Percentiles rank a stretch among this genome's conserved stretches.
Conservation (phyloP, 1,140 invertebrate genomes). For the Planococcus citri region DNA sequence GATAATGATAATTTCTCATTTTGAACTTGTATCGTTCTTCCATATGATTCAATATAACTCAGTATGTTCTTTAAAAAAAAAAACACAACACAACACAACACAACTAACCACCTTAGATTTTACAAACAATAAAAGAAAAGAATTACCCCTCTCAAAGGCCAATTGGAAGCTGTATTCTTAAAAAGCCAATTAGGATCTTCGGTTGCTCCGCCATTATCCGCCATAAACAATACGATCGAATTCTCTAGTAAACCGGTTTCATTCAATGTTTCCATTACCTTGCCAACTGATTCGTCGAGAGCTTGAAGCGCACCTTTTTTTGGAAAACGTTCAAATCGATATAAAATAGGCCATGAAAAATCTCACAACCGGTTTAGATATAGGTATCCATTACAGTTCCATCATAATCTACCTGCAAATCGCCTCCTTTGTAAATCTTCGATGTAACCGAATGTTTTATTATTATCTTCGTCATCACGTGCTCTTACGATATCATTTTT, state of each 20-base stretch:
- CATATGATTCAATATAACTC: no score
- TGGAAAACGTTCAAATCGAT: conserved; percentile 39
- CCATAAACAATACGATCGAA: conserved; percentile 70
- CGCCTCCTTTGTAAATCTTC: conserved; percentile 39
- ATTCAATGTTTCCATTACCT: conserved; percentile 54
- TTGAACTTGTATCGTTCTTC: no score
- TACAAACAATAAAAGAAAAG: no score
- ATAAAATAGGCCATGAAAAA: conserved; percentile 39
- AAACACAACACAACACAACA: no score
- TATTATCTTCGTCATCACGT: conserved; percentile 43
- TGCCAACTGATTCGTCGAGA: conserved; percentile 72
- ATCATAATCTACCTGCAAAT: conserved; percentile 39
- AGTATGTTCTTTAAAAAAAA: no score
- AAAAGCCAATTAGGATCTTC: conserved; percentile 31
- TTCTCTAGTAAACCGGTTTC: conserved; percentile 53
- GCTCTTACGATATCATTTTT: conserved; percentile 33
- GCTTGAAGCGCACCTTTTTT: conserved; percentile 37
- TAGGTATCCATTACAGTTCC: no score
- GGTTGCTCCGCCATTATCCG: conserved; percentile 73
- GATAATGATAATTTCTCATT: no score
- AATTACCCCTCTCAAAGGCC: conserved; percentile 50
- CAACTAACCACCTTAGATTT: no score
- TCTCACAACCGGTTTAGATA: neutral
- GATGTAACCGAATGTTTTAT: conserved; percentile 43
- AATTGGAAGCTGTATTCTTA: conserved; percentile 51